A percentile compares a stretch with the other conserved stretches of the same genome.
phyloP scores from a whole-genome alignment of 2,797 vertebrate genomes.

The Lerista edwardsae region DNA sequence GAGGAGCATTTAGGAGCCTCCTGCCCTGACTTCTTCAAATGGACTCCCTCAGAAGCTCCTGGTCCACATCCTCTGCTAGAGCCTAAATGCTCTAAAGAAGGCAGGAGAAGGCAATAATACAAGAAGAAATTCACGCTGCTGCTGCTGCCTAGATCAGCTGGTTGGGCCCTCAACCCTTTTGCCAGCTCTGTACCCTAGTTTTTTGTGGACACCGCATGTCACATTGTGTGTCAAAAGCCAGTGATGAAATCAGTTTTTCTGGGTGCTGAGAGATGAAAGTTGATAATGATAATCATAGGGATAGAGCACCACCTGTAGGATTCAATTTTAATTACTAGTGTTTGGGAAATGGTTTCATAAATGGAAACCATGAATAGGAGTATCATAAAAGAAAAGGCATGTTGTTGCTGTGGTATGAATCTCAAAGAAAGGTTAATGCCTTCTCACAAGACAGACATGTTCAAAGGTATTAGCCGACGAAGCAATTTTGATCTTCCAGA shows the following conservation, averaged over 20 bases:
- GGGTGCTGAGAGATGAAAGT: not conserved
- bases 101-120: too few relatives aligned
- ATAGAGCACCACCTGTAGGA: conserved; percentile 59
- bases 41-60: too few relatives aligned
- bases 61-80: too few relatives aligned
- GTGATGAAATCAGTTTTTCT: conserved; percentile 11
- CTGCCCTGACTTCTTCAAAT: too few relatives aligned
- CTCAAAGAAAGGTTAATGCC: too few relatives aligned
- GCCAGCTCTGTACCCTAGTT: too few relatives aligned
- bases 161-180: too few relatives aligned
- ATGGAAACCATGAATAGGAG: not conserved
- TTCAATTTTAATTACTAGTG: not conserved
- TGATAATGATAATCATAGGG: not conserved
- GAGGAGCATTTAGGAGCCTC: too few relatives aligned
- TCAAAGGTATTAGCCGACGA: not conserved
- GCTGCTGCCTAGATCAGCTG: too few relatives aligned
- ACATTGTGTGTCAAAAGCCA: not conserved
- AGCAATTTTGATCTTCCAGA: not conserved
- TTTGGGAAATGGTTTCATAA: not conserved
- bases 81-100: too few relatives aligned
- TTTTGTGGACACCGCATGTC: not conserved
- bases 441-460: not conserved
- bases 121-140: too few relatives aligned
- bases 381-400: not conserved
- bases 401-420: not conserved